A percentile compares a stretch with the other conserved stretches of the same genome.
Conservation (phyloP, 2,113 vertebrate genomes). For the Hucho hucho region DNA sequence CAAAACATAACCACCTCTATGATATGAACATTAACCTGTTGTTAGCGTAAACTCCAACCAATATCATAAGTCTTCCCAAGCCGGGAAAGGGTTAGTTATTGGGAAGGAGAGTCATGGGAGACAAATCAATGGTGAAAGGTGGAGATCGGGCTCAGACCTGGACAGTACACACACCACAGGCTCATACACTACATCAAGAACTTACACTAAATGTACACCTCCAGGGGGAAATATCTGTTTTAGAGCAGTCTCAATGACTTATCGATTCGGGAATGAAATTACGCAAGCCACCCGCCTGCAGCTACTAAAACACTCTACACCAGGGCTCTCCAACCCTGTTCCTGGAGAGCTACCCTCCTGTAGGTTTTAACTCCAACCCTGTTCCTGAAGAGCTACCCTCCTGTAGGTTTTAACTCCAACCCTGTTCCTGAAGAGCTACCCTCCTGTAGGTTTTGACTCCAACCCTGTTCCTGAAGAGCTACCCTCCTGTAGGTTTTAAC, state of each 20-base stretch:
- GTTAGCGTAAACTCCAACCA: neutral
- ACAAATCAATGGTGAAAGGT: slow-evolving; percentile 47
- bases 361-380: too few relatives aligned
- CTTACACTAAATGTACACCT: slow-evolving; percentile 51
- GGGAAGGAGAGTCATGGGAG: slow-evolving; percentile 13
- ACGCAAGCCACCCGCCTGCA: slow-evolving; percentile 21
- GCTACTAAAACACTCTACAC: slow-evolving; percentile 16
- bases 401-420: too few relatives aligned
- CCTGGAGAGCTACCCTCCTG: too few relatives aligned
- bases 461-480: too few relatives aligned
- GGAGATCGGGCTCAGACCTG: slow-evolving; percentile 19
- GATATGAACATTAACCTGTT: slow-evolving; percentile 20
- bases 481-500: too few relatives aligned
- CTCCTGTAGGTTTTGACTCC: too few relatives aligned
- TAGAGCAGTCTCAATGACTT: slow-evolving; percentile 51
- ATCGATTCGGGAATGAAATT: slow-evolving; percentile 60
- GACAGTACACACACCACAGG: slow-evolving; percentile 35
- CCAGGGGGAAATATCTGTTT: slow-evolving; percentile 56
- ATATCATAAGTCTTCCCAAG: slow-evolving; percentile 31
- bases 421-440: too few relatives aligned
- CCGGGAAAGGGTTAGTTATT: slow-evolving; percentile 28
- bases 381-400: too few relatives aligned
- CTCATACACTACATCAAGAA: slow-evolving; percentile 47
- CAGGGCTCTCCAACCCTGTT: too few relatives aligned
- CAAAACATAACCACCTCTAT: slow-evolving; percentile 17